These are phyloP conservation scores for Malachius bipustulatus DNA, from an alignment of 2,888 invertebrate genomes.

Conservation along the genomic window DNA sequence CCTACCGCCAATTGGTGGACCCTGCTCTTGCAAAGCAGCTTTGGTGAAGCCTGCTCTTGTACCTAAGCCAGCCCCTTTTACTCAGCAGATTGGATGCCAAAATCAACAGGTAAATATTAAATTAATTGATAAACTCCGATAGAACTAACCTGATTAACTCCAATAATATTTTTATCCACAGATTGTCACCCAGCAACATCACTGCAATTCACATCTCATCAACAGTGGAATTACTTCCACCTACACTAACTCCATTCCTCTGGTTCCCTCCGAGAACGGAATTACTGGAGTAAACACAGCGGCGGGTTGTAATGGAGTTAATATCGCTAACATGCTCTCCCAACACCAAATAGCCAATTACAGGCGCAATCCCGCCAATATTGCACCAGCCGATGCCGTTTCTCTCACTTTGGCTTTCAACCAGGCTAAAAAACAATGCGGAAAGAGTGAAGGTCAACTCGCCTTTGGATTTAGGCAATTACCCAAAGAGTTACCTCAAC, in stretches of 20 bases:
- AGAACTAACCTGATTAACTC: too few species aligned
- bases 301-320: background rate
- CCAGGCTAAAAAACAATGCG: conserved; percentile 30
- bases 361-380: background rate
- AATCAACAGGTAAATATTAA: too few species aligned
- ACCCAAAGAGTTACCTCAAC: conserved; percentile 37
- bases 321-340: background rate
- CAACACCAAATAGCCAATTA: background rate
- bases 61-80: conserved; percentile 29
- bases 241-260: too few species aligned
- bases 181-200: too few species aligned
- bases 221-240: too few species aligned
- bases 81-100: too few species aligned
- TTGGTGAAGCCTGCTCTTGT: conserved; percentile 32
- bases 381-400: conserved; percentile 39
- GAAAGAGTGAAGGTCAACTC: conserved; percentile 40
- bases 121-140: too few species aligned
- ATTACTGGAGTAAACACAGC: background rate
- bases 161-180: too few species aligned
- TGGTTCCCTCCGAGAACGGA: too few species aligned
- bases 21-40: conserved; percentile 28
- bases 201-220: too few species aligned
- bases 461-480: conserved; percentile 41
- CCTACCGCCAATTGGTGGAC: conserved; percentile 26
- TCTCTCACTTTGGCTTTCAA: conserved; percentile 38